These are phyloP conservation scores for Hypselothyrea guttata DNA, from an alignment of 2,888 invertebrate genomes.

Conservation along the genomic window DNA sequence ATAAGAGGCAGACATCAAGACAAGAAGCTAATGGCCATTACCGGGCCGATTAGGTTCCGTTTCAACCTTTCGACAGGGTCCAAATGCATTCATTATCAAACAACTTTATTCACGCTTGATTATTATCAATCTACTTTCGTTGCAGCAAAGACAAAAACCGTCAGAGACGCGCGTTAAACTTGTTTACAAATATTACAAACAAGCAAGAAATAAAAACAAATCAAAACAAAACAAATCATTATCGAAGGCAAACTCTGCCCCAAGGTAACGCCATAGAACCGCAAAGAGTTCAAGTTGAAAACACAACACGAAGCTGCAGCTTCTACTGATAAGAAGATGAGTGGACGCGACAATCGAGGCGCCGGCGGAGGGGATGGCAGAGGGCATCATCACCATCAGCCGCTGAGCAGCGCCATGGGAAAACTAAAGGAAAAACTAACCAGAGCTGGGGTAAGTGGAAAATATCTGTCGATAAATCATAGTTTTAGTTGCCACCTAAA, in stretches of 20 bases:
- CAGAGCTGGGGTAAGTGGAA: slow-evolving; percentile 72
- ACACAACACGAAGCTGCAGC: slow-evolving; percentile 20
- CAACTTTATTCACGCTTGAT: slow-evolving; percentile 6
- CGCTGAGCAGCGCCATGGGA: slow-evolving; percentile 80
- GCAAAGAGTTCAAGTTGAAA: slow-evolving; percentile 59
- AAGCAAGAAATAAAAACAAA: slow-evolving; percentile 11
- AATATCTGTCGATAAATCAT: neutral
- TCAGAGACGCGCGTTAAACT: slow-evolving; percentile 10
- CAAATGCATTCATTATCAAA: slow-evolving; percentile 23
- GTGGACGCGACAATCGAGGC: slow-evolving; percentile 81
- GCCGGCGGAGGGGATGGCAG: slow-evolving; percentile 72
- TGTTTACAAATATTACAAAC: slow-evolving; percentile 33
- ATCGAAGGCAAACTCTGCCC: neutral
- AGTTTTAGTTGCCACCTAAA: neutral
- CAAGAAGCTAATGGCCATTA: slow-evolving; percentile 7
- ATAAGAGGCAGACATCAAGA: slow-evolving; percentile 40
- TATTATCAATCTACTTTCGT: slow-evolving; percentile 10
- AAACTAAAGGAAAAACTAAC: slow-evolving; percentile 82
- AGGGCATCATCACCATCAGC: slow-evolving; percentile 62
- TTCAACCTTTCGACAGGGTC: slow-evolving; percentile 6
- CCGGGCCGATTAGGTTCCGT: slow-evolving; percentile 22
- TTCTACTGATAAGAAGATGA: slow-evolving; percentile 78
- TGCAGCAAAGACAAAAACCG: slow-evolving; percentile 65
- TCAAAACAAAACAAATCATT: slow-evolving; percentile 17
- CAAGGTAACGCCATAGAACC: slow-evolving; percentile 19